These are phyloP conservation scores for Orthochromis indermauri DNA, from an alignment of 2,113 vertebrate species.

Conservation along the genomic window DNA sequence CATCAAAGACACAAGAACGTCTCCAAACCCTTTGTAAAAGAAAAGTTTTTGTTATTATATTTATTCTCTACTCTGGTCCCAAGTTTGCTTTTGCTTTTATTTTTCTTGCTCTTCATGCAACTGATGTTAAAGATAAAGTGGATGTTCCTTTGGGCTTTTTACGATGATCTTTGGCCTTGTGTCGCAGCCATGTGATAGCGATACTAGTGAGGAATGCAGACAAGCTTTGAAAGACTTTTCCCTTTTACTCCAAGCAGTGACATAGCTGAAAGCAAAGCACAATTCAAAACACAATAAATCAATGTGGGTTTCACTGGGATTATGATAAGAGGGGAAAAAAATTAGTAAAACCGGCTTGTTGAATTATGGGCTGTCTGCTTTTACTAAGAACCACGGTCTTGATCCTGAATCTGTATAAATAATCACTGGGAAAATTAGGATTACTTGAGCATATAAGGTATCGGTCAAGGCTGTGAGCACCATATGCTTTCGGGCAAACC, in stretches of 20 bases:
- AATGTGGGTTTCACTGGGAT: conserved; percentile 7
- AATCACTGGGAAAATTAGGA: conserved; percentile 53
- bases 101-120: not conserved
- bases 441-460: conserved; percentile 28
- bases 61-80: not conserved
- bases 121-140: not conserved
- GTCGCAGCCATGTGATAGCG: not conserved
- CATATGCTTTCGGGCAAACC: conserved; percentile 49
- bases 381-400: not conserved
- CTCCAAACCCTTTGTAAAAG: conserved; percentile 21
- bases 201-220: not conserved
- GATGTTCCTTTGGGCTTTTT: not conserved
- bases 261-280: not conserved
- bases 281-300: conserved; percentile 42
- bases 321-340: conserved; percentile 2
- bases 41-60: not conserved
- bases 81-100: not conserved
- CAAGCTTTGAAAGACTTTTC: conserved; percentile 10
- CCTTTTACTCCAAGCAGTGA: conserved; percentile 3
- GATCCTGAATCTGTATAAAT: conserved; percentile 52
- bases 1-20: conserved; percentile 38
- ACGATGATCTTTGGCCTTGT: not conserved
- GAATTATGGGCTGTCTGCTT: conserved; percentile 44
- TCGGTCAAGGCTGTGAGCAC: conserved; percentile 37
- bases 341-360: not conserved